These are phyloP conservation scores for Boulengeromyrus knoepffleri DNA, from an alignment of 2,113 vertebrate genomes.

Conservation along the genomic window DNA sequence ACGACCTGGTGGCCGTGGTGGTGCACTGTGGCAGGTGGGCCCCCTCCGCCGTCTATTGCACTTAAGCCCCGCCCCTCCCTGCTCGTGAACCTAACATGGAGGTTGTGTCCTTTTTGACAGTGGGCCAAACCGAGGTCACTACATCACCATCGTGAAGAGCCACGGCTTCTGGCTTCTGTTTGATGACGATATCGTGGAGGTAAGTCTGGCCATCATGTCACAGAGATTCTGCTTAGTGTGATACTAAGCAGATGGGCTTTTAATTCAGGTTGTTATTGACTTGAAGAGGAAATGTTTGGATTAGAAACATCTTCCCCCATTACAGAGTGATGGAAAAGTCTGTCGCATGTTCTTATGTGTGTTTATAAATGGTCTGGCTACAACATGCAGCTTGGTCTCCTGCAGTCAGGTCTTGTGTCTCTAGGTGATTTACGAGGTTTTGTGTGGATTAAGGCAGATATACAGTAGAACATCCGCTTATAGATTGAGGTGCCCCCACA, in stretches of 20 bases:
- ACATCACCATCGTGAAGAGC: constrained; percentile 89
- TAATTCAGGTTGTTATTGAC: neutral
- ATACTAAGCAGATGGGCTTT: neutral
- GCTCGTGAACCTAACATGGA: neutral
- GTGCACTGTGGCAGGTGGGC: constrained; percentile 63
- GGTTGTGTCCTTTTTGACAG: constrained; percentile 38
- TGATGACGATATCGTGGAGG: constrained; percentile 87
- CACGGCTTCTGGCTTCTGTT: constrained; percentile 88
- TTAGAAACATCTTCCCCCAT: neutral
- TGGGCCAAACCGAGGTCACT: constrained; percentile 85
- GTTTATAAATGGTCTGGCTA: neutral
- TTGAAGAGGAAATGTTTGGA: neutral
- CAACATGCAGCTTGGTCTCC: neutral
- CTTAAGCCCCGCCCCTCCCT: neutral
- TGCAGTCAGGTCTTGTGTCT: neutral
- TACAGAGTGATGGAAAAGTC: neutral
- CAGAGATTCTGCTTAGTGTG: neutral
- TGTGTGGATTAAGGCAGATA: neutral
- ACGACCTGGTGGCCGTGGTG: constrained; percentile 65
- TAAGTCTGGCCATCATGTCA: constrained; percentile 34
- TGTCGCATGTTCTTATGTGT: neutral
- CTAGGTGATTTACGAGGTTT: neutral
- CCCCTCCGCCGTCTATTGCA: neutral
- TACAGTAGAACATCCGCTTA: neutral
- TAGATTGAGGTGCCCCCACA: neutral